These are phyloP conservation scores for Coregonus ussuriensis DNA, from an alignment of 2,797 vertebrate genomes.

Conservation along the genomic window DNA sequence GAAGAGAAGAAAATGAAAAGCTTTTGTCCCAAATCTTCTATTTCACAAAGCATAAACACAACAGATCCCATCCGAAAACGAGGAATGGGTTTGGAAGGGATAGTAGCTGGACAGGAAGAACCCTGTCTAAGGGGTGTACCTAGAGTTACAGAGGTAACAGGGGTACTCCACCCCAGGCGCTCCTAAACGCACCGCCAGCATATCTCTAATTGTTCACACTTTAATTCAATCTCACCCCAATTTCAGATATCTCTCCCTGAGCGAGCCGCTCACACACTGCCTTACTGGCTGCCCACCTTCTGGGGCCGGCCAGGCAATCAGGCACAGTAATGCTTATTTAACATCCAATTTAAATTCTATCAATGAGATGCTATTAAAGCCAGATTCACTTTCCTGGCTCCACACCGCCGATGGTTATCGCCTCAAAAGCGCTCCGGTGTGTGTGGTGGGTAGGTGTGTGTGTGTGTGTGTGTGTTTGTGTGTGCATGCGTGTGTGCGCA, in stretches of 20 bases:
- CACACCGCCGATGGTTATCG: too few species aligned
- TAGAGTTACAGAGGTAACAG: neutral
- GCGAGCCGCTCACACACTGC: neutral
- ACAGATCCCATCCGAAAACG: neutral
- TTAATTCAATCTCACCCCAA: slow-evolving; percentile 19
- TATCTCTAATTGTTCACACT: neutral
- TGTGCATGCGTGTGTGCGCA: neutral
- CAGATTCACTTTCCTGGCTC: too few species aligned
- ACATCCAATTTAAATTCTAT: slow-evolving; percentile 20
- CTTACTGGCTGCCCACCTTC: too few species aligned
- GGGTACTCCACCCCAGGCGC: neutral
- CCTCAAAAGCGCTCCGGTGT: neutral
- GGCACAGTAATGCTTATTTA: slow-evolving; percentile 21
- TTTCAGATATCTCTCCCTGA: slow-evolving; percentile 14
- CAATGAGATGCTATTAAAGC: slow-evolving; percentile 7
- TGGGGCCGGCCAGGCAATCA: neutral
- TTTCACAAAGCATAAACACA: neutral
- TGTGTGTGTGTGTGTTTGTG: slow-evolving; percentile 1
- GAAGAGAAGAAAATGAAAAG: too few species aligned
- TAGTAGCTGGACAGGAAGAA: neutral
- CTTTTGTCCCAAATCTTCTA: too few species aligned
- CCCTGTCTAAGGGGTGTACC: neutral
- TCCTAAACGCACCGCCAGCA: too few species aligned
- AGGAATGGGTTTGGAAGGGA: neutral
- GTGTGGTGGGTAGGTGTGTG: neutral